Evolutionary conservation across 2,113 vertebrate genomes (phyloP).

Genomic region (Aphelocoma coerulescens): DNA sequence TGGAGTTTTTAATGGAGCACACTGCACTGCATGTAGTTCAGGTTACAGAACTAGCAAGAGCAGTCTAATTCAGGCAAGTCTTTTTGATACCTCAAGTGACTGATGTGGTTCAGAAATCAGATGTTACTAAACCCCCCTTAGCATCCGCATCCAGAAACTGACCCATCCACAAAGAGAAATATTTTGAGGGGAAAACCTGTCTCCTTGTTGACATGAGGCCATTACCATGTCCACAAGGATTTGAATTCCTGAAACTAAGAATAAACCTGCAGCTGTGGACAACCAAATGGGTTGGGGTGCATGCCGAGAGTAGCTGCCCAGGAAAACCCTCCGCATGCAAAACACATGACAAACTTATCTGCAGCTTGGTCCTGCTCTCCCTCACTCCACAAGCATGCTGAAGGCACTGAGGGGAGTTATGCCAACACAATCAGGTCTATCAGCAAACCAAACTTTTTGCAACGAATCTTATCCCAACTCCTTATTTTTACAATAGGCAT

Average conservation of each 20-base stretch:
- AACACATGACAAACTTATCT: background rate
- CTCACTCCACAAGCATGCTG: background rate
- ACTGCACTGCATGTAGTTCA: background rate
- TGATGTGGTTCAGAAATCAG: background rate
- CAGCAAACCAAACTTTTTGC: background rate
- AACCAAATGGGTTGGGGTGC: background rate
- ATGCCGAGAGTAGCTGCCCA: rapidly evolving
- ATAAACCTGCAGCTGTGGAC: conserved; percentile 19
- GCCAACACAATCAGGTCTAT: background rate
- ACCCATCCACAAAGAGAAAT: background rate
- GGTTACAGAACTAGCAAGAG: background rate
- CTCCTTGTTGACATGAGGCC: background rate
- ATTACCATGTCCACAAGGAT: background rate
- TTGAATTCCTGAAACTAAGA: background rate
- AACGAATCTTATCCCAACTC: rapidly evolving
- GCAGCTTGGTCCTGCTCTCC: background rate
- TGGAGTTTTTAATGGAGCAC: background rate
- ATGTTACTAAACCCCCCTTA: background rate
- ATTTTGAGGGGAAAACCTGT: background rate
- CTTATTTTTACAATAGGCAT: background rate
- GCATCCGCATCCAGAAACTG: background rate
- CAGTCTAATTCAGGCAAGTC: background rate
- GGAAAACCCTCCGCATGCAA: background rate
- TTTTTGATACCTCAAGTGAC: background rate
- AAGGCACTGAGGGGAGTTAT: background rate